Conservation (phyloP, 2,797 vertebrate genomes). For the Phataginus tricuspis region DNA sequence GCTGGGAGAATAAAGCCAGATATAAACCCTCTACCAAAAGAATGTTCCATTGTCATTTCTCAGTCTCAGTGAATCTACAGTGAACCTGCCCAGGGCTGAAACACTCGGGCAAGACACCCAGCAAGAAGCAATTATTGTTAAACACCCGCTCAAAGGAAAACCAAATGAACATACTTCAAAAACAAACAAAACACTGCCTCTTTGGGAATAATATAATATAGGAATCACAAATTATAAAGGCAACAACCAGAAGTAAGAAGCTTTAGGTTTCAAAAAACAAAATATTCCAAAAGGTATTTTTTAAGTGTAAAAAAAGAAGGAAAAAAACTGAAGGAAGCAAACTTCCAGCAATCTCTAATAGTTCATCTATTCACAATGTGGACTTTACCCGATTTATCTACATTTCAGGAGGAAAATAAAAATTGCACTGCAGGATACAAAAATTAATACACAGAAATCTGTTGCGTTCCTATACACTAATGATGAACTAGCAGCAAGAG, state of each 20-base stretch:
- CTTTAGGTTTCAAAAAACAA: background rate
- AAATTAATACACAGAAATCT: too few relatives aligned
- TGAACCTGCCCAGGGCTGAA: background rate
- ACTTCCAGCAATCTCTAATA: background rate
- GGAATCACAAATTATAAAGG: background rate
- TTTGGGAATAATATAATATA: background rate
- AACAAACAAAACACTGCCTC: background rate
- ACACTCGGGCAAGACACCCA: background rate
- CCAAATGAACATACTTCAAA: background rate
- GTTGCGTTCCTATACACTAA: too few relatives aligned
- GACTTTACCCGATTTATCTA: background rate
- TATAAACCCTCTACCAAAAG: too few relatives aligned
- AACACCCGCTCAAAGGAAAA: background rate
- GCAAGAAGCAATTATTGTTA: background rate
- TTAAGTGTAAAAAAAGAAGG: background rate
- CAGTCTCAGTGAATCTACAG: background rate
- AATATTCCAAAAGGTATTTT: conserved; percentile 8
- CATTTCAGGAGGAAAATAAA: background rate
- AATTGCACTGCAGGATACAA: background rate
- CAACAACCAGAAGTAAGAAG: background rate
- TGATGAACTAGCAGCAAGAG: too few relatives aligned
- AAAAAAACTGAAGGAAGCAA: background rate
- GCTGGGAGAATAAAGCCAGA: too few relatives aligned
- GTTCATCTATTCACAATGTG: background rate
- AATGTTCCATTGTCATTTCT: background rate